Conservation (phyloP, 53 echinoderm and acorn worm species). For the Crossaster papposus region DNA sequence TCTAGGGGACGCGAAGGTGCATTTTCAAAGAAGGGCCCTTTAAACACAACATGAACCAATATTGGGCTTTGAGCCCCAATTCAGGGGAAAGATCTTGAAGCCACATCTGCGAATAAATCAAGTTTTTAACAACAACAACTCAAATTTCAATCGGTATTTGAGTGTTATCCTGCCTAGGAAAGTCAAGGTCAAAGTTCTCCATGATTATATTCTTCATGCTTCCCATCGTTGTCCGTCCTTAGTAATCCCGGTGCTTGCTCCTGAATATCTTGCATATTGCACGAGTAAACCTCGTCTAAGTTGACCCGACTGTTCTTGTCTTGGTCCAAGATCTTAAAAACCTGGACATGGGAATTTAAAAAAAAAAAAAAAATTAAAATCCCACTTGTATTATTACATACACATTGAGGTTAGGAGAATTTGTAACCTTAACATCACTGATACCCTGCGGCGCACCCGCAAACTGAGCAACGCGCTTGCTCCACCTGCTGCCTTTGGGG, state of each 20-base stretch:
- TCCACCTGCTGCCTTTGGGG: too few relatives aligned
- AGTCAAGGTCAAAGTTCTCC: conserved; percentile 50
- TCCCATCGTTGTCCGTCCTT: neutral
- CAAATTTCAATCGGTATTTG: neutral
- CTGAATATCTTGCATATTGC: conserved; percentile 35
- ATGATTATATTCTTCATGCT: neutral
- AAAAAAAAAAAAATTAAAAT: neutral
- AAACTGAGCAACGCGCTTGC: too few relatives aligned
- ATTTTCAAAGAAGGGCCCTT: too few relatives aligned
- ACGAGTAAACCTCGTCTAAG: conserved; percentile 63
- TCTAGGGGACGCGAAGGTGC: too few relatives aligned
- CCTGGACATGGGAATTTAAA: conserved; percentile 42
- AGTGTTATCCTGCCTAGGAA: neutral
- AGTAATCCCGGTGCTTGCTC: conserved; percentile 1
- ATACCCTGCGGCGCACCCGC: too few relatives aligned
- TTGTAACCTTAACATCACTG: too few relatives aligned
- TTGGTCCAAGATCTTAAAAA: conserved; percentile 70
- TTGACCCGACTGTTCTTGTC: conserved; percentile 62
- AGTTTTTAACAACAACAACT: neutral
- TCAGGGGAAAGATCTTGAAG: too few relatives aligned
- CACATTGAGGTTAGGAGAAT: too few relatives aligned
- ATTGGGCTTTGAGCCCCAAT: too few relatives aligned
- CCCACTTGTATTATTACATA: too few relatives aligned
- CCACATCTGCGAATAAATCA: too few relatives aligned
- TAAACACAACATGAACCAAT: too few relatives aligned